phyloP scores from a whole-genome alignment of 2,888 invertebrate genomes.

The Acanthosoma haemorrhoidale region DNA sequence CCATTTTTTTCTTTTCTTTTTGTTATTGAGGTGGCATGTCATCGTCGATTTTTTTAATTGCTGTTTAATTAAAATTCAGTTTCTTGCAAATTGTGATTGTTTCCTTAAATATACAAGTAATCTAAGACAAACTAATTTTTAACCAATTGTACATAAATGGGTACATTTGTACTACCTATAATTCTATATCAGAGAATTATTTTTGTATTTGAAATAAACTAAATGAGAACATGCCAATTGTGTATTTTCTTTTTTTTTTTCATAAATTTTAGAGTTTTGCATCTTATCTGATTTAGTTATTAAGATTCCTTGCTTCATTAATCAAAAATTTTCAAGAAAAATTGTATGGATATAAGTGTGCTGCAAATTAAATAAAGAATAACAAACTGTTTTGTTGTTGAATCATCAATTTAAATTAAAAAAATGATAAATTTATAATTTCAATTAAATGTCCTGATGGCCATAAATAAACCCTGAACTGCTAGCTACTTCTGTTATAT shows the following conservation, averaged over 20 bases:
- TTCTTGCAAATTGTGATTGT: background rate
- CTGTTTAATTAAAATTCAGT: background rate
- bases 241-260: too few species aligned
- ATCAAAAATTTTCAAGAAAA: too few species aligned
- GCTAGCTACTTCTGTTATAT: too few species aligned
- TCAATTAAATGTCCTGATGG: too few species aligned
- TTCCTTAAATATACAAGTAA: background rate
- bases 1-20: background rate
- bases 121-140: background rate
- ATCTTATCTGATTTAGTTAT: too few species aligned
- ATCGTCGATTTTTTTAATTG: background rate
- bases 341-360: too few species aligned
- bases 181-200: conserved; percentile 10
- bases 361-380: too few species aligned
- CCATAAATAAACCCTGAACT: too few species aligned
- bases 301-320: background rate
- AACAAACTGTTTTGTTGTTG: too few species aligned
- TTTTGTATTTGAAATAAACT: conserved; percentile 11
- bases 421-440: too few species aligned
- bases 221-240: background rate
- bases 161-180: background rate
- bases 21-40: background rate
- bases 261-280: too few species aligned
- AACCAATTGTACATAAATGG: background rate
- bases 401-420: too few species aligned